Percentiles rank a stretch among this genome's conserved stretches.
phyloP scores from a whole-genome alignment of 2,888 invertebrate species.

The Chironomus riparius region DNA sequence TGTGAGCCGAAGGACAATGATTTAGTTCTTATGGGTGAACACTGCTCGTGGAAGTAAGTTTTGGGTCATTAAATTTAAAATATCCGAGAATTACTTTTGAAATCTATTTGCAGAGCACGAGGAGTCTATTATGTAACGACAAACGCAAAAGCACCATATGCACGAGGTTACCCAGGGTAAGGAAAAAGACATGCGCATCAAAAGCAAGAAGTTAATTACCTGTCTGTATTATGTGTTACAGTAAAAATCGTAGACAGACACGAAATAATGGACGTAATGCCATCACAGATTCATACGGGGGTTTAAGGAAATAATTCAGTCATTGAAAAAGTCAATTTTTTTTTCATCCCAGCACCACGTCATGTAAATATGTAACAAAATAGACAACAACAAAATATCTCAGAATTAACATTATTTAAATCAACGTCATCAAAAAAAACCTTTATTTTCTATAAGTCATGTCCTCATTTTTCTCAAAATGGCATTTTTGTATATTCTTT shows the following conservation, averaged over 20 bases:
- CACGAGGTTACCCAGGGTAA: constrained; percentile 63
- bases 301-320: neutral
- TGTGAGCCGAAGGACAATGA: constrained; percentile 70
- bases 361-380: neutral
- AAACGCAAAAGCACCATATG: constrained; percentile 72
- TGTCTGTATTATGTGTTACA: neutral
- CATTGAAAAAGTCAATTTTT: neutral
- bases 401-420: neutral
- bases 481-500: neutral
- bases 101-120: constrained; percentile 52
- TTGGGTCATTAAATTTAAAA: neutral
- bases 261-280: neutral
- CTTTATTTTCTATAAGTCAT: too few species aligned
- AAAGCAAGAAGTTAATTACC: neutral
- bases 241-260: constrained; percentile 9
- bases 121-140: constrained; percentile 84
- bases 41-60: constrained; percentile 64
- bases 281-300: neutral
- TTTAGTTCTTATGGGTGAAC: constrained; percentile 80
- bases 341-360: neutral
- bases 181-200: constrained; percentile 41
- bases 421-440: neutral
- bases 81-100: neutral
- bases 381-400: neutral
- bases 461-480: too few species aligned